Evolutionary conservation across 2,888 invertebrate species (phyloP).

Genomic region (Taphrorychus bicolor): DNA sequence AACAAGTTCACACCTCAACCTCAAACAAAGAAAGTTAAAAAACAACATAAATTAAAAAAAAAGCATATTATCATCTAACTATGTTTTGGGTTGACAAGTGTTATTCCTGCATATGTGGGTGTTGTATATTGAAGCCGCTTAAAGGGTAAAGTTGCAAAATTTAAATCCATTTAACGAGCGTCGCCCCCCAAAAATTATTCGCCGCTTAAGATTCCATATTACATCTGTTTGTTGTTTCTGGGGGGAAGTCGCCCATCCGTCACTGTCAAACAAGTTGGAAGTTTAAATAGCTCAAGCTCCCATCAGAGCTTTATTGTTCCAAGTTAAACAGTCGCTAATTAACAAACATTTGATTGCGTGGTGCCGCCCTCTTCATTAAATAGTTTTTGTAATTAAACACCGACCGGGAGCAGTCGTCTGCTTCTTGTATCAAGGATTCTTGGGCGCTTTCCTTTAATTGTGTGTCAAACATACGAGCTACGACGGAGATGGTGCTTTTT

Average conservation of each 20-base stretch:
- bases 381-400: constrained; percentile 6
- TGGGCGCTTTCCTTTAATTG: neutral
- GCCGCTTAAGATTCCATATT: constrained; percentile 25
- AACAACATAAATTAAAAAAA: no score
- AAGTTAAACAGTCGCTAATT: constrained; percentile 31
- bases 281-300: constrained; percentile 28
- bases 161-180: neutral
- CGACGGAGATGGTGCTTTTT: no score
- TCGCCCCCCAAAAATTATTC: neutral
- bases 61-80: no score
- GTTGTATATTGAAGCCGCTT: no score
- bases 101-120: no score
- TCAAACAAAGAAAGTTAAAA: no score
- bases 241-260: constrained; percentile 18
- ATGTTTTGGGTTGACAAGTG: no score
- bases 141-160: no score
- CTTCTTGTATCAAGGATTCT: neutral
- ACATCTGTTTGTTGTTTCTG: constrained; percentile 28
- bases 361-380: constrained; percentile 23
- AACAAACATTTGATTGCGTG: constrained; percentile 35
- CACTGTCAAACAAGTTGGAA: constrained; percentile 25
- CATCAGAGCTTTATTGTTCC: constrained; percentile 31
- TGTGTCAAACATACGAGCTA: neutral
- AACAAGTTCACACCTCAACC: no score
- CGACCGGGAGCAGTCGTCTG: neutral